Conservation (phyloP, 2,888 invertebrate genomes). For the Leucophenga montana region DNA sequence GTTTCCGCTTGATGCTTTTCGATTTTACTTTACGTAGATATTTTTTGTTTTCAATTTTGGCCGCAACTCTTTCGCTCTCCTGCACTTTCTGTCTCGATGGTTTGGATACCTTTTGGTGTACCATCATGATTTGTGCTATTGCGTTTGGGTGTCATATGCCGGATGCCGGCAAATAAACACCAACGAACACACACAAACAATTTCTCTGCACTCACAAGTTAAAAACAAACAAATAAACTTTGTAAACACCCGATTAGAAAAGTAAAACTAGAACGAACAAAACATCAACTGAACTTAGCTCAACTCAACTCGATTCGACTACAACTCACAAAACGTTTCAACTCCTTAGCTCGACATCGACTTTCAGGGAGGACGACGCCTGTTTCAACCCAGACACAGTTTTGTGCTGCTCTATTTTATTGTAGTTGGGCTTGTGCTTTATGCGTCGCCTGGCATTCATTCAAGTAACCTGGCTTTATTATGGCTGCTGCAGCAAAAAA, state of each 20-base stretch:
- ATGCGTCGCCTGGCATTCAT: constrained; percentile 13
- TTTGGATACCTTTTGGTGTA: constrained; percentile 8
- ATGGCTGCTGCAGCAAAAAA: too few relatives aligned
- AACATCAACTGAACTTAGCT: not conserved
- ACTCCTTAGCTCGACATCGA: constrained; percentile 8
- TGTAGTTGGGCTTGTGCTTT: not conserved
- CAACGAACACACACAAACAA: not conserved
- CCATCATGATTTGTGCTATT: constrained; percentile 27
- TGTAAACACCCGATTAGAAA: constrained; percentile 48
- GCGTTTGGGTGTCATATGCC: constrained; percentile 10
- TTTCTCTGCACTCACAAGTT: constrained; percentile 24
- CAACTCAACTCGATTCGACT: constrained; percentile 12
- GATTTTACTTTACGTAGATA: constrained; percentile 18
- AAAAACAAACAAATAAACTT: constrained; percentile 53
- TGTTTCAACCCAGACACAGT: constrained; percentile 8
- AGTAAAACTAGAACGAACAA: constrained; percentile 29
- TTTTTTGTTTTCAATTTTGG: constrained; percentile 39
- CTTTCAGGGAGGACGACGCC: not conserved
- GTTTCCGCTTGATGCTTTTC: constrained; percentile 33
- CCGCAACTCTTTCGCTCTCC: constrained; percentile 9
- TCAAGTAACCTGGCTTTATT: constrained; percentile 40
- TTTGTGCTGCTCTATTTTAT: constrained; percentile 1
- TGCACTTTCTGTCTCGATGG: not conserved
- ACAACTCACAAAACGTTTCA: constrained; percentile 2
- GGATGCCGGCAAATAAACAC: constrained; percentile 10